phyloP scores from a whole-genome alignment of 2,113 vertebrate species.

The Notiomystis cincta region DNA sequence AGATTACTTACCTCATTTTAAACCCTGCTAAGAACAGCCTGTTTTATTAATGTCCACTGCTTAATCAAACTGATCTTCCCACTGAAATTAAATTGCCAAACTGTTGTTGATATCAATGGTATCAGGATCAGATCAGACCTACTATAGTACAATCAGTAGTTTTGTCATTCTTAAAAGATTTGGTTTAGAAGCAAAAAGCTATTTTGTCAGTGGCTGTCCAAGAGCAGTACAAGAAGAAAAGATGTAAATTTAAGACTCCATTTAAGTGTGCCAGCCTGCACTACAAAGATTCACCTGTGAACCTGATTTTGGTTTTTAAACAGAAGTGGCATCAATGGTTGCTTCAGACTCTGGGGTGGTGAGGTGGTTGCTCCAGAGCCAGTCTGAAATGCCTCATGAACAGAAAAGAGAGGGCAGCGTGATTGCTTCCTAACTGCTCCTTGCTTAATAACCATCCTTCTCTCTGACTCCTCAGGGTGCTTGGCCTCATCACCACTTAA shows the following conservation, averaged over 20 bases:
- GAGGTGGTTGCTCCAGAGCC: neutral
- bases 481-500: conserved; percentile 16
- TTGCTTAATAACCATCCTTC: conserved; percentile 12
- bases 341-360: no score
- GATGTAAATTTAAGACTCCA: neutral
- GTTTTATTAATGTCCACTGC: neutral
- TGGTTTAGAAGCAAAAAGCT: neutral
- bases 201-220: neutral
- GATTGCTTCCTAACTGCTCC: conserved; percentile 30
- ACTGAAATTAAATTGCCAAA: neutral
- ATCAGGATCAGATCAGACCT: neutral
- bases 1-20: neutral
- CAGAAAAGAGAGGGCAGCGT: neutral
- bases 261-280: neutral
- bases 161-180: neutral
- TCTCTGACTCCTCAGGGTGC: neutral
- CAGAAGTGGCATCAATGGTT: neutral
- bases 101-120: neutral
- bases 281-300: neutral
- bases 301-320: neutral
- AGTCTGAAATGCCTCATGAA: neutral
- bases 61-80: neutral
- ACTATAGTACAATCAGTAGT: neutral
- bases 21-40: neutral
- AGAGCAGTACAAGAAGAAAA: neutral